Base-by-base conservation (phyloP, 2,113 vertebrate genomes). In the Rhinolophus sinicus region DNA sequence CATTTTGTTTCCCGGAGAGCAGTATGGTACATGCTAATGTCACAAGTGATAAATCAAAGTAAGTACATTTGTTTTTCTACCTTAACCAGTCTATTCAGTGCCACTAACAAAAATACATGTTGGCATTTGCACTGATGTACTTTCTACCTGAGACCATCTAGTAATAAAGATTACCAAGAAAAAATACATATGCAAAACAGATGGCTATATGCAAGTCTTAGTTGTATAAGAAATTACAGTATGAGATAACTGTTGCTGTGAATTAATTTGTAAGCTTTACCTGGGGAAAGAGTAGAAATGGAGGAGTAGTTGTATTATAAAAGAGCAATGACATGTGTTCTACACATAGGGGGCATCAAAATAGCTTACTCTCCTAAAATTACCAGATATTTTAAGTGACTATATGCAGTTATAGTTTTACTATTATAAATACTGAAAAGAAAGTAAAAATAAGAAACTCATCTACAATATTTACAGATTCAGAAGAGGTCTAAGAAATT, bases 21-120 rank as follows among this genome's bases (percentile, higher is more conserved):
- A 14, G 90, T 84, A 98, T 97, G 97, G 97, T 96, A 96, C 98
- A 98, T 72, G 97, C 95, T 98, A 97, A 98, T 98, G 98, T 98
- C 98, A 99, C 97, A 98, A 98, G 97, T 96, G 97, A 98, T 98
- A 98, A 99, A 99, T 99, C 98, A 98, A 98, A 98, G 97, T 97
- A 98, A 98, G 96, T 97, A 98, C 98, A 98, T 98, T 98, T 98
- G 97, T 98, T 98, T 98, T 98, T 97, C 97, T 97, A 94, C 98
- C 97, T 98, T 94, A 98, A 96, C 97, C 97, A 98, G 98, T 97
- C 97, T 97, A 97, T 88, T 88, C 96, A 94, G 75, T 87, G 91
- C 87, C 96, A 97, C 96, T 95, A 98, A 97, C 97, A 98, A 97
- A 98, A 98, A 98, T 98, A 96, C 96, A 98, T 95, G 83, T 95